Base-by-base conservation (phyloP, 2,888 invertebrate genomes). In the Diaperis boleti region DNA sequence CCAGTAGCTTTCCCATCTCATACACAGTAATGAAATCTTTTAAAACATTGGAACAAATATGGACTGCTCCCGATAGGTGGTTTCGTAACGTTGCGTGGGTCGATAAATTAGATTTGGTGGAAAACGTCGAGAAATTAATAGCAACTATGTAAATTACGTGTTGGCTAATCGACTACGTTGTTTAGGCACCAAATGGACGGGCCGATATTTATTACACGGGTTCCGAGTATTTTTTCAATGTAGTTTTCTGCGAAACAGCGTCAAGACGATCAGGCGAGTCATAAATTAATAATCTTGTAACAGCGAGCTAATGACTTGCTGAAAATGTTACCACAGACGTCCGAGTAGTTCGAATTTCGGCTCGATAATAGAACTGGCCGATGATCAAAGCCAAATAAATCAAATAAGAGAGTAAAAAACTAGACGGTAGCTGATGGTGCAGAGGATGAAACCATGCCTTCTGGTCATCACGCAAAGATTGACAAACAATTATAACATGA, bases 401-500 rank as follows among this genome's bases (percentile, higher is more conserved):
- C 41, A 42, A 42, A 42, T 42, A 42, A 42, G 17, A 42, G 15
- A 45, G 45, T 22, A 45, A 56, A 56, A 45, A 55, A 33, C n/a
- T 29, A 15, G 55, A 41, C 56, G 22, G 56, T 56, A 56, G 56
- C 56, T 18, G 44, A 17, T 8, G 42, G 7, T 26, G 41, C 18
- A 31, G 41, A 54, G 52, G 62, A 56, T 62, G 57, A 62, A 57
- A 62, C 63, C 60, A 55, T 63, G 42, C 61, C 67, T 67, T 54
- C 42, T 2, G 42, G 59, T n/a, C 20, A 59, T 50, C 59, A 59
- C 59, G 59, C 59, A 31, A 59, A 72, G 73, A 74, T 74, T 74
- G 74, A 74, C 74, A 74, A 74, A 74, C 73, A 74, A 74, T 74
- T 74, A 74, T 71, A 68, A 69, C 69, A 61, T 70, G 74, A 74